Conservation (phyloP, 1,140 invertebrate species). For the Eufriesea mexicana region DNA sequence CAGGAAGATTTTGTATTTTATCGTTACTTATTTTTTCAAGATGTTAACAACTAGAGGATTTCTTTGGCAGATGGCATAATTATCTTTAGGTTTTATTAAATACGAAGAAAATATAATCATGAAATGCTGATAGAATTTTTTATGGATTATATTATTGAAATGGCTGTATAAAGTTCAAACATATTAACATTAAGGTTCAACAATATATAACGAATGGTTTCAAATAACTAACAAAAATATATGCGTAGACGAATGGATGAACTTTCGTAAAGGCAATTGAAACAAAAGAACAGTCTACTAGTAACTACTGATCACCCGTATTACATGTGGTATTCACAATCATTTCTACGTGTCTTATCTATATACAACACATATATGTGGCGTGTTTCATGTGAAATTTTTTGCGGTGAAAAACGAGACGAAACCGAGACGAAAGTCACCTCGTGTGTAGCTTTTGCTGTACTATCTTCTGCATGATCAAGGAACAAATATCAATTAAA, state of each 20-base stretch:
- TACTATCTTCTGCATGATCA: too few relatives aligned
- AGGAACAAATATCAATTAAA: too few relatives aligned
- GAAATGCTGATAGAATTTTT: not conserved
- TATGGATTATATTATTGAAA: too few relatives aligned
- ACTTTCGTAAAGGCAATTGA: constrained; percentile 1
- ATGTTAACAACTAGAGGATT: not conserved
- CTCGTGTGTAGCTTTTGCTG: too few relatives aligned
- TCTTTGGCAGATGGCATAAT: not conserved
- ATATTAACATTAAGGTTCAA: too few relatives aligned
- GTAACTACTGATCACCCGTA: not conserved
- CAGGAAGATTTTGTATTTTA: not conserved
- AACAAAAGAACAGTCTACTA: not conserved
- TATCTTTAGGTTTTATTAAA: not conserved
- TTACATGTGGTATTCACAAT: not conserved
- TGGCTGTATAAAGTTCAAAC: too few relatives aligned
- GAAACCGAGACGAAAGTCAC: too few relatives aligned
- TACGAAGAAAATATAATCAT: not conserved
- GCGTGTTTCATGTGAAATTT: not conserved
- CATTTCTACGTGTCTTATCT: not conserved
- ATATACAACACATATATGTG: not conserved
- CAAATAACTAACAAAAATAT: too few relatives aligned
- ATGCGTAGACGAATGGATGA: not conserved
- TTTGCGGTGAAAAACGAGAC: not conserved
- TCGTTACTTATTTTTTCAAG: not conserved
- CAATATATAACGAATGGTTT: too few relatives aligned